Evolutionary conservation across 1,140 invertebrate species (phyloP).

Genomic region (Aphelinus certus): DNA sequence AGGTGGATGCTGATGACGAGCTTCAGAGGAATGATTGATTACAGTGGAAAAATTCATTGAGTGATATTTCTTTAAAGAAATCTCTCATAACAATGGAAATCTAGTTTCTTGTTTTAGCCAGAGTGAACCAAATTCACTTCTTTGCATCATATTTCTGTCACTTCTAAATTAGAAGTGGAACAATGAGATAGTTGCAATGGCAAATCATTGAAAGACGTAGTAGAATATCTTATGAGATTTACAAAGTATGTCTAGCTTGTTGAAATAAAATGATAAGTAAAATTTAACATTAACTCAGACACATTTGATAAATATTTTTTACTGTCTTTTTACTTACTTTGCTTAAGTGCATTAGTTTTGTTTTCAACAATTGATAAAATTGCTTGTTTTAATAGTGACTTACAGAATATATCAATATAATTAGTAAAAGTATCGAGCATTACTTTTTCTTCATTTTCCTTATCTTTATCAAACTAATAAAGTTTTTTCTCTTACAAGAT

Average conservation of each 20-base stretch:
- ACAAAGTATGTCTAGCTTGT: neutral
- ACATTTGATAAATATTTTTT: neutral
- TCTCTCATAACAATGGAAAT: constrained; percentile 4
- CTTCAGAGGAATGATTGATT: constrained; percentile 10
- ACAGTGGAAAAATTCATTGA: neutral
- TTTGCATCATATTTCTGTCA: neutral
- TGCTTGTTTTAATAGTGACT: no score
- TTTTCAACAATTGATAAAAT: neutral
- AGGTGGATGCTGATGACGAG: constrained; percentile 14
- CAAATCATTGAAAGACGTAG: constrained; percentile 2
- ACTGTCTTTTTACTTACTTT: neutral
- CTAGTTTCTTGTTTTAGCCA: neutral
- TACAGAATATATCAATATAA: no score
- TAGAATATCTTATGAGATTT: constrained; percentile 15
- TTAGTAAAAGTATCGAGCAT: no score
- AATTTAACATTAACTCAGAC: neutral
- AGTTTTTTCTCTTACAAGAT: no score
- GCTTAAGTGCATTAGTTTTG: neutral
- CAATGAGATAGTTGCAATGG: neutral
- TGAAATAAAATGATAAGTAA: no score
- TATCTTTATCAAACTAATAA: no score
- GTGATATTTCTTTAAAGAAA: neutral
- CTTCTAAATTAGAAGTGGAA: constrained; percentile 1
- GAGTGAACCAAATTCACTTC: neutral
- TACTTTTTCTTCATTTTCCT: no score